Percentiles rank a stretch among this genome's conserved stretches.
These are phyloP conservation scores for Taenioides sp. DNA, from an alignment of 2,797 vertebrate species.

Conservation along the genomic window DNA sequence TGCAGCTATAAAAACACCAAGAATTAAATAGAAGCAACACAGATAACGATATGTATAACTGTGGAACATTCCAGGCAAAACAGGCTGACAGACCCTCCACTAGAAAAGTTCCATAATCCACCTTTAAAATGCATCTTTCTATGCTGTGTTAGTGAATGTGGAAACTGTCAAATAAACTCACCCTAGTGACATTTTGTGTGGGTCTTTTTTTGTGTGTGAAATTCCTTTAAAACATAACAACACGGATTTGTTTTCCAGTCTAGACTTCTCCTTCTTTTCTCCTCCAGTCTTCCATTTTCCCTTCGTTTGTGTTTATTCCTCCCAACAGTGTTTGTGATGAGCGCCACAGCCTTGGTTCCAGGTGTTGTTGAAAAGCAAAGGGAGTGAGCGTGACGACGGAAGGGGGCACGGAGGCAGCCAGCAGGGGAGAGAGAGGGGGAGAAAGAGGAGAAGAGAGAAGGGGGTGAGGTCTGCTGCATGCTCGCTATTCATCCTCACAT, in stretches of 20 bases:
- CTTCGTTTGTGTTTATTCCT: background rate
- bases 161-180: background rate
- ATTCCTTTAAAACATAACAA: background rate
- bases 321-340: background rate
- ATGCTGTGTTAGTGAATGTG: background rate
- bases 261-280: background rate
- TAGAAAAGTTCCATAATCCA: too few species aligned
- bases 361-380: slow-evolving; percentile 13
- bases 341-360: slow-evolving; percentile 3
- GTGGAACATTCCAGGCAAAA: too few species aligned
- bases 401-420: slow-evolving; percentile 9
- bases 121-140: background rate
- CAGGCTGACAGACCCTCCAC: too few species aligned
- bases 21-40: too few species aligned
- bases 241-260: background rate
- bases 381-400: slow-evolving; percentile 10
- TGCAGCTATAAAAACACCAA: too few species aligned
- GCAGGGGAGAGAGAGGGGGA: slow-evolving; percentile 1
- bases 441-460: background rate
- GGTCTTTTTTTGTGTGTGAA: background rate
- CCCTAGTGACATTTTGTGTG: background rate
- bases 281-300: background rate
- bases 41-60: too few species aligned
- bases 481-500: slow-evolving; percentile 68
- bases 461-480: slow-evolving; percentile 58